These are phyloP conservation scores for Pteropus alecto DNA, from an alignment of 2,113 vertebrate species.

Conservation along the genomic window DNA sequence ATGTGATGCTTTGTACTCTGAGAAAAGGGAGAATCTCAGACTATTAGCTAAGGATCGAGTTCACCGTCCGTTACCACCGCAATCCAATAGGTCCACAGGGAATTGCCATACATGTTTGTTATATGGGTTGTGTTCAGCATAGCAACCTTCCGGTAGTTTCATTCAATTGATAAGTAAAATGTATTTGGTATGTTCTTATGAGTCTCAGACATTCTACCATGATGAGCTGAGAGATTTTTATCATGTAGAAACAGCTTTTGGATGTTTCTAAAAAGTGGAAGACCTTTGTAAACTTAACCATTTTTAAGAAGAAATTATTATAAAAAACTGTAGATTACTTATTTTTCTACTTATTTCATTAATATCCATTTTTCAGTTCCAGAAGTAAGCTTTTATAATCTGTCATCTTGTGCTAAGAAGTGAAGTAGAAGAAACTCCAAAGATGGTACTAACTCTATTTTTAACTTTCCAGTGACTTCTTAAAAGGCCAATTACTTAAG, in stretches of 20 bases:
- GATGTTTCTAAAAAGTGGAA: constrained; percentile 31
- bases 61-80: not conserved
- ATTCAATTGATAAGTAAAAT: constrained; percentile 48
- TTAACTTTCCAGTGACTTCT: constrained; percentile 17
- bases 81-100: not conserved
- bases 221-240: constrained; percentile 61
- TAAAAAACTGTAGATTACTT: not conserved
- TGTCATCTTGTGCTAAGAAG: constrained; percentile 27
- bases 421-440: constrained; percentile 30
- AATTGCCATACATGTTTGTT: constrained; percentile 24
- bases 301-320: constrained; percentile 34
- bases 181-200: constrained; percentile 10
- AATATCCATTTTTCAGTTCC: constrained; percentile 15
- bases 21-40: not conserved
- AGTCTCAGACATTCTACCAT: not conserved
- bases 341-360: constrained; percentile 18
- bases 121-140: not conserved
- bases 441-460: constrained; percentile 41
- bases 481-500: not conserved
- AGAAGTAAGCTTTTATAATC: constrained; percentile 44
- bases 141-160: constrained; percentile 33
- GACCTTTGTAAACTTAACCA: not conserved
- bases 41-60: not conserved
- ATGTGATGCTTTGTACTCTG: not conserved
- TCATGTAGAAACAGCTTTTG: constrained; percentile 53